These are phyloP conservation scores for Ruditapes philippinarum DNA, from an alignment of 1,140 invertebrate species.

Conservation along the genomic window DNA sequence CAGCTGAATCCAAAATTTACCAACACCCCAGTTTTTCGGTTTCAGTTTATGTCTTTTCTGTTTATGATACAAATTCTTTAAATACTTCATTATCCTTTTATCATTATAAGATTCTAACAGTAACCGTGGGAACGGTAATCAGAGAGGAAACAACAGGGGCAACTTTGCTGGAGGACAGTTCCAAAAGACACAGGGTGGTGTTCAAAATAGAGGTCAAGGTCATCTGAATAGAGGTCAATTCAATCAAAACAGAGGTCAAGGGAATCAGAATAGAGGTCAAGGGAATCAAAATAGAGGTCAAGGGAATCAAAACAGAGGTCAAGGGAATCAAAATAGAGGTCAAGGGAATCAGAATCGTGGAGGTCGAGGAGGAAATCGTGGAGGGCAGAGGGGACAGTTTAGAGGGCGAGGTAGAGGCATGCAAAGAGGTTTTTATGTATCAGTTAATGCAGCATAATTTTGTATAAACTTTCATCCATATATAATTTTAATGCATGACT, in stretches of 20 bases:
- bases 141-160: background rate
- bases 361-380: background rate
- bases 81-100: too few relatives aligned
- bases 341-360: background rate
- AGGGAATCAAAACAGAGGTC: background rate
- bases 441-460: too few relatives aligned
- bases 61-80: too few relatives aligned
- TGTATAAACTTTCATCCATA: too few relatives aligned
- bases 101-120: background rate
- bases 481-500: too few relatives aligned
- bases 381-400: constrained; percentile 42
- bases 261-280: background rate
- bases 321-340: constrained; percentile 8
- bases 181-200: background rate
- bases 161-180: too few relatives aligned
- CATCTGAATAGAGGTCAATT: background rate
- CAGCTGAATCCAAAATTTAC: too few relatives aligned
- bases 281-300: background rate
- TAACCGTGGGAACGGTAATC: background rate
- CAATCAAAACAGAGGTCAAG: background rate
- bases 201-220: background rate
- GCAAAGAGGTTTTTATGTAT: constrained; percentile 53
- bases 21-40: too few relatives aligned
- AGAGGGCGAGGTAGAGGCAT: constrained; percentile 57
- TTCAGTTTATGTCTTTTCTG: too few relatives aligned